A percentile compares a stretch with the other conserved stretches of the same genome.
Conservation (phyloP, 2,113 vertebrate species). For the Monarcha castaneiventris region DNA sequence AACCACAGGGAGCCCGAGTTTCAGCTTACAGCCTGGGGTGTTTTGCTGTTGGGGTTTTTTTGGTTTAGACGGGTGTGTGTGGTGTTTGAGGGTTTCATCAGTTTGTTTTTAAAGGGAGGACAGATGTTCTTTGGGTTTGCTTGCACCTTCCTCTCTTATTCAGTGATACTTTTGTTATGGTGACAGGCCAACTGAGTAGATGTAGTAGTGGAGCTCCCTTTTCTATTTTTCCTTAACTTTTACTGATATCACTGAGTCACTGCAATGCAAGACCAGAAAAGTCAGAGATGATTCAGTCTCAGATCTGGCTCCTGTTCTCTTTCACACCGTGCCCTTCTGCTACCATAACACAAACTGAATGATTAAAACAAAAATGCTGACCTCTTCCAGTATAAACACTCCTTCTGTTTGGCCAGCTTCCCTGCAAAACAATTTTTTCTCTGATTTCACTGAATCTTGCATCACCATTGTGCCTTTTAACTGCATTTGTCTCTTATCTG, state of each 20-base stretch:
- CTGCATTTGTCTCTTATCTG: background rate
- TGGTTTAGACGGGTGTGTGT: background rate
- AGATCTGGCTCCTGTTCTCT: background rate
- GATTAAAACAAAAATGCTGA: background rate
- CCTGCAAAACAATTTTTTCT: background rate
- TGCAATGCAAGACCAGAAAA: background rate
- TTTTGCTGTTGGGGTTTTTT: background rate
- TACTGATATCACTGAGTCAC: background rate
- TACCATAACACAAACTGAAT: background rate
- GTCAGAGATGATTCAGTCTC: background rate
- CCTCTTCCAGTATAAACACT: conserved; percentile 26
- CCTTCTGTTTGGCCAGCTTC: conserved; percentile 9
- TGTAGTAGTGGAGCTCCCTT: background rate
- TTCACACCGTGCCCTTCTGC: background rate
- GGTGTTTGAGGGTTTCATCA: background rate
- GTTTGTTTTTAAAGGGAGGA: background rate
- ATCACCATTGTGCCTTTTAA: background rate
- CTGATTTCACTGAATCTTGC: background rate
- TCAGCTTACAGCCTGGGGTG: fast-evolving
- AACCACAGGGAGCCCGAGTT: background rate
- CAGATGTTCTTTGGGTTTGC: background rate
- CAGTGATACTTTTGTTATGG: background rate
- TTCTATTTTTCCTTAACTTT: background rate
- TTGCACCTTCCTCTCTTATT: background rate
- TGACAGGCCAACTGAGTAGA: background rate